These are phyloP conservation scores for Craseonycteris thonglongyai DNA, from an alignment of 2,113 vertebrate genomes.

Conservation along the genomic window DNA sequence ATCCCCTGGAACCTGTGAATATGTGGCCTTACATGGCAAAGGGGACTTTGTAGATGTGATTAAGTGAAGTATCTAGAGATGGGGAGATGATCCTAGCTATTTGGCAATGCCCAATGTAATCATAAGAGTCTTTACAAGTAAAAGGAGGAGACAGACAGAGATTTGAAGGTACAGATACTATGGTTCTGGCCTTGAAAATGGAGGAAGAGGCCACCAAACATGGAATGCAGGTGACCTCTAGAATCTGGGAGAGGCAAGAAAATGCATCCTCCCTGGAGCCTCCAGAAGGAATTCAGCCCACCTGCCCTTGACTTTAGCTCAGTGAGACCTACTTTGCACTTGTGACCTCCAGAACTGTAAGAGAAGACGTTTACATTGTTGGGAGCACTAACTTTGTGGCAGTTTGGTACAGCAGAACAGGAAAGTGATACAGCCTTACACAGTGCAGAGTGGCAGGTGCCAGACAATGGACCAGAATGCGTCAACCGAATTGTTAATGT, in stretches of 20 bases:
- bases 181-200: background rate
- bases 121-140: no score
- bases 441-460: background rate
- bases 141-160: background rate
- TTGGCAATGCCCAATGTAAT: background rate
- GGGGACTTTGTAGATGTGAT: no score
- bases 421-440: background rate
- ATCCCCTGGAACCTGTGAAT: no score
- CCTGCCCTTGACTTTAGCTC: no score
- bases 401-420: background rate
- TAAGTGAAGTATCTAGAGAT: background rate
- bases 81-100: background rate
- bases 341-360: background rate
- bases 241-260: no score
- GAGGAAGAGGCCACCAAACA: background rate
- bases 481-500: background rate
- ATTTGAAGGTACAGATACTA: background rate
- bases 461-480: background rate
- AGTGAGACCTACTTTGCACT: no score
- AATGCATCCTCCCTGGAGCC: no score
- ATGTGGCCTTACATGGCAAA: no score
- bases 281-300: no score
- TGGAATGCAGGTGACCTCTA: background rate
- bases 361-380: background rate
- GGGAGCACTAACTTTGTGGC: background rate